A percentile compares a stretch with the other conserved stretches of the same genome.
Evolutionary conservation across 2,113 vertebrate genomes (phyloP).

Genomic region (Apistogramma diplotaenia): DNA sequence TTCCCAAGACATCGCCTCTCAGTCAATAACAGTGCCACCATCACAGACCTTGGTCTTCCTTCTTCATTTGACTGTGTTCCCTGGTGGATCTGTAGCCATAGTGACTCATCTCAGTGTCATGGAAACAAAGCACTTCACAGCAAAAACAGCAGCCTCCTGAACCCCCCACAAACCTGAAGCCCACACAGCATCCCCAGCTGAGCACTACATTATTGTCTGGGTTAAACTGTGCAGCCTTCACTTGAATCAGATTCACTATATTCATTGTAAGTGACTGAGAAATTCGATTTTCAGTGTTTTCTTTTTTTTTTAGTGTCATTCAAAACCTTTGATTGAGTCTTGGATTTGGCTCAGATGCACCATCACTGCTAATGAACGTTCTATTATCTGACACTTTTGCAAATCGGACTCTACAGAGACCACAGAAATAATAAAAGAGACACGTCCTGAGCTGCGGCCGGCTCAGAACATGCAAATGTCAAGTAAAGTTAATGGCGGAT

Average conservation of each 20-base stretch:
- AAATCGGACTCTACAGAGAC: neutral
- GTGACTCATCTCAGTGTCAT: slow-evolving; percentile 46
- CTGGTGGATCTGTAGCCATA: slow-evolving; percentile 4
- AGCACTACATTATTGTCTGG: neutral
- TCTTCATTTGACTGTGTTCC: slow-evolving; percentile 4
- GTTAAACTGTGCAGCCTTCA: neutral
- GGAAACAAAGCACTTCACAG: slow-evolving; percentile 26
- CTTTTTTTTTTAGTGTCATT: neutral
- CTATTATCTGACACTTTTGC: neutral
- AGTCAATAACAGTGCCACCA: neutral
- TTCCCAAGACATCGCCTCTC: neutral
- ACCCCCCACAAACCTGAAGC: neutral
- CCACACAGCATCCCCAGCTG: neutral
- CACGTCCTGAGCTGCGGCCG: neutral
- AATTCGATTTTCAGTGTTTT: neutral
- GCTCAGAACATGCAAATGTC: slow-evolving; percentile 6
- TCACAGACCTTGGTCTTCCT: neutral
- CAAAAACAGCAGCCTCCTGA: neutral
- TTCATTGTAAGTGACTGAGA: neutral
- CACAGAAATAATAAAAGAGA: slow-evolving; percentile 1
- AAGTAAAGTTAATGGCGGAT: slow-evolving; percentile 32
- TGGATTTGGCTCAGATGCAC: slow-evolving; percentile 6
- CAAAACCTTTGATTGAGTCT: neutral
- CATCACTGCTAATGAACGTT: neutral
- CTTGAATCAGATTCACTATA: neutral